These are phyloP conservation scores for Notoglanidium macrostoma DNA, from an alignment of 2,797 vertebrate genomes.

Conservation along the genomic window DNA sequence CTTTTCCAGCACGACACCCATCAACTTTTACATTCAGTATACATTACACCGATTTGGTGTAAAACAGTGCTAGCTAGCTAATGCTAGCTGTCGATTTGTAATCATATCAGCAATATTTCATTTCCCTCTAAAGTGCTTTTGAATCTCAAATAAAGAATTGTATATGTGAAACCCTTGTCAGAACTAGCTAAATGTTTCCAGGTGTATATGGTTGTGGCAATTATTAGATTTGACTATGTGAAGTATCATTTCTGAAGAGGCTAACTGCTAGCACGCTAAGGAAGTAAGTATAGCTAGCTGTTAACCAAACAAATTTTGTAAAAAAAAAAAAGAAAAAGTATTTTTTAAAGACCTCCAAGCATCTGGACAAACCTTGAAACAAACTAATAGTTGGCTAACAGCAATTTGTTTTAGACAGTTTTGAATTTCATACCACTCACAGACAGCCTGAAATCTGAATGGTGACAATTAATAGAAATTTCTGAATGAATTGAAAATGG, in stretches of 20 bases:
- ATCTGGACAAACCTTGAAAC: background rate
- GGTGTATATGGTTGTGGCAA: background rate
- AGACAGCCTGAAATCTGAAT: background rate
- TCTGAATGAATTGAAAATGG: background rate
- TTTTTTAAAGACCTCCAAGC: background rate
- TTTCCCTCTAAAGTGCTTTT: no score
- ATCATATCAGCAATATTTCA: no score
- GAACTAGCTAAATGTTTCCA: background rate
- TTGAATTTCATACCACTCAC: background rate
- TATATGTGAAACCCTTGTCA: no score
- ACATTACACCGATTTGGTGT: background rate
- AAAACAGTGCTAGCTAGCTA: background rate
- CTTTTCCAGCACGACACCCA: background rate
- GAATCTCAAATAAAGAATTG: no score
- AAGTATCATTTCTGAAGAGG: background rate
- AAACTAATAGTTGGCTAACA: background rate
- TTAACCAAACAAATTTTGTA: background rate
- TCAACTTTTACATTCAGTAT: background rate
- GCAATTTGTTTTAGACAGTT: background rate
- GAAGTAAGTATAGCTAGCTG: background rate
- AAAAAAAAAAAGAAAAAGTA: no score
- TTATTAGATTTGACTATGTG: background rate
- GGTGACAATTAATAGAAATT: background rate
- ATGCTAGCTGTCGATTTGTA: no score
- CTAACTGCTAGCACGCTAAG: background rate